Evolutionary conservation across 2,797 vertebrate genomes (phyloP).

Genomic region (Sebastes matsubarae): DNA sequence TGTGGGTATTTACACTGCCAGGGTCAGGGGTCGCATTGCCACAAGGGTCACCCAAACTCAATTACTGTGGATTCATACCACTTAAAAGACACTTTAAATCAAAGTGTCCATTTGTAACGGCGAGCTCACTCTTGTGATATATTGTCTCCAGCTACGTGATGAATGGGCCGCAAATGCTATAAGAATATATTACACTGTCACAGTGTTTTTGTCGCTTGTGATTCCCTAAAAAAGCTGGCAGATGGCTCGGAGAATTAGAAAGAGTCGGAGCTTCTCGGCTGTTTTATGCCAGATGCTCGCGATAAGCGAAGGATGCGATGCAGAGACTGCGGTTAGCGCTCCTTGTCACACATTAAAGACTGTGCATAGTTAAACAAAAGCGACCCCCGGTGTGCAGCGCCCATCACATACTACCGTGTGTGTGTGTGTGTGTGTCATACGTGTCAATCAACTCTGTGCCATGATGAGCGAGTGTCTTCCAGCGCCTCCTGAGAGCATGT

Average conservation of each 20-base stretch:
- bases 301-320: conserved; percentile 53
- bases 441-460: conserved; percentile 67
- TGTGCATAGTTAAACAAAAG: conserved; percentile 74
- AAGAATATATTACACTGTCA: conserved; percentile 34
- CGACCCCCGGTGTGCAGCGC: conserved; percentile 40
- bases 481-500: conserved; percentile 64
- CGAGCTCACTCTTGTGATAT: background rate
- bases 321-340: conserved; percentile 47
- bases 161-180: conserved; percentile 20
- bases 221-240: conserved; percentile 50
- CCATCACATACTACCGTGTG: conserved; percentile 21
- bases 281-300: conserved; percentile 64
- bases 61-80: background rate
- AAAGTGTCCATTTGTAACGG: background rate
- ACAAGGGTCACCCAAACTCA: background rate
- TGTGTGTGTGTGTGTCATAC: conserved; percentile 31
- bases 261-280: conserved; percentile 54
- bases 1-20: background rate
- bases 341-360: conserved; percentile 52
- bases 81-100: background rate
- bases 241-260: conserved; percentile 63
- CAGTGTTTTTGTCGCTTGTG: conserved; percentile 43
- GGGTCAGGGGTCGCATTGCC: background rate
- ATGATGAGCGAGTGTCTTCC: conserved; percentile 47
- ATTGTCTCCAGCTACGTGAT: background rate